A percentile compares a stretch with the other conserved stretches of the same genome.
Conservation (phyloP, 2,888 invertebrate genomes). For the Microdon myrmicae region DNA sequence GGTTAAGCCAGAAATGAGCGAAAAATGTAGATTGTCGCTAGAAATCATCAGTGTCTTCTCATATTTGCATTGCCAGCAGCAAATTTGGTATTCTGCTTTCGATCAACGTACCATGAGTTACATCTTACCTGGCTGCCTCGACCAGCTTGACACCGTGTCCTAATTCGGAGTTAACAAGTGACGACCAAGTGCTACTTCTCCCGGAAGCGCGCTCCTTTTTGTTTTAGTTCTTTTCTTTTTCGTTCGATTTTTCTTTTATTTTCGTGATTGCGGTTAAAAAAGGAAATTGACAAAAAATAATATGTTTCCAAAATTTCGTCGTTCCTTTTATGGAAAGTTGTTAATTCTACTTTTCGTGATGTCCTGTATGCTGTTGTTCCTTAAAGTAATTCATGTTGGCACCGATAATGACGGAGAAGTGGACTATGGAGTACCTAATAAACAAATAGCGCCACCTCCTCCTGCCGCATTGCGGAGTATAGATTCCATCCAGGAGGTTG, state of each 20-base stretch:
- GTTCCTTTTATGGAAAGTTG: conserved; percentile 65
- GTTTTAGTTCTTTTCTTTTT: not conserved
- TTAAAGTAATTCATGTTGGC: conserved; percentile 58
- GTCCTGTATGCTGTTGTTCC: conserved; percentile 62
- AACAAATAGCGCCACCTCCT: conserved; percentile 25
- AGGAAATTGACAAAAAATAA: conserved; percentile 26
- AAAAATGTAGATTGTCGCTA: conserved; percentile 35
- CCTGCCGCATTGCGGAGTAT: conserved; percentile 14
- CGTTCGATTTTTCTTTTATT: not conserved
- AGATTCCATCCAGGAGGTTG: conserved; percentile 54
- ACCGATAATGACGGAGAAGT: conserved; percentile 10
- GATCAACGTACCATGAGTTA: conserved; percentile 43
- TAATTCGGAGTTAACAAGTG: conserved; percentile 26
- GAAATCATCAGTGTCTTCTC: conserved; percentile 18
- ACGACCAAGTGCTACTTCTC: conserved; percentile 35
- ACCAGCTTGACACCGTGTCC: conserved; percentile 24
- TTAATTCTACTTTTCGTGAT: conserved; percentile 62
- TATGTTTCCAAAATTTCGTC: conserved; percentile 64
- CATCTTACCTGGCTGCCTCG: conserved; percentile 18
- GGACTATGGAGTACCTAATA: conserved; percentile 8
- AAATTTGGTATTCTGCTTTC: conserved; percentile 15
- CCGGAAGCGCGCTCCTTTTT: not conserved
- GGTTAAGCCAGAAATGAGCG: conserved; percentile 28
- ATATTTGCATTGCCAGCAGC: conserved; percentile 16
- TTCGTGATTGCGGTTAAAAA: not conserved